phyloP scores from a whole-genome alignment of 1,140 invertebrate species.

The Tetramorium simillimum region DNA sequence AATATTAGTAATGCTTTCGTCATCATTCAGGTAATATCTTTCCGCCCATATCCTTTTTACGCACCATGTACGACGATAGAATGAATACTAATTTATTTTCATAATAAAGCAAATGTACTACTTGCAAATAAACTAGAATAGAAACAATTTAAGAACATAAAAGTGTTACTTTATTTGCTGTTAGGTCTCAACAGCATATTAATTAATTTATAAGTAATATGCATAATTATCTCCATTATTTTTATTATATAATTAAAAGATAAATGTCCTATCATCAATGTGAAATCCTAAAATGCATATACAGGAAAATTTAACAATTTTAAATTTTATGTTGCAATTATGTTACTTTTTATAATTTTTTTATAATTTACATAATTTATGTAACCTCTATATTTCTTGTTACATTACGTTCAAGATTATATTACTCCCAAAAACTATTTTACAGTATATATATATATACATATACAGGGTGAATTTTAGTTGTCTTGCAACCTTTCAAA shows the following conservation, averaged over 20 bases:
- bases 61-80: not conserved
- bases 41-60: not conserved
- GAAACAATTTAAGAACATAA: not conserved
- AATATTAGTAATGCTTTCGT: not conserved
- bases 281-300: not conserved
- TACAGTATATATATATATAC: not conserved
- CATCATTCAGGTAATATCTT: no score
- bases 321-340: constrained; percentile 1
- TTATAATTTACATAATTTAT: constrained; percentile 12
- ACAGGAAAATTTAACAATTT: not conserved
- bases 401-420: not conserved
- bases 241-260: not conserved
- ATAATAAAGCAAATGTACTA: not conserved
- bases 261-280: not conserved
- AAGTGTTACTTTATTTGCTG: not conserved
- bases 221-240: not conserved
- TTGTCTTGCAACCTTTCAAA: no score
- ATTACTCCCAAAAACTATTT: not conserved
- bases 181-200: not conserved
- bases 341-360: not conserved
- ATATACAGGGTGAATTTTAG: no score
- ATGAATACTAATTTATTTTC: not conserved
- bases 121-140: not conserved
- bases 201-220: not conserved
- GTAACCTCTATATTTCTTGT: not conserved